Conservation (phyloP, 2,113 vertebrate species). For the Cettia cetti region DNA sequence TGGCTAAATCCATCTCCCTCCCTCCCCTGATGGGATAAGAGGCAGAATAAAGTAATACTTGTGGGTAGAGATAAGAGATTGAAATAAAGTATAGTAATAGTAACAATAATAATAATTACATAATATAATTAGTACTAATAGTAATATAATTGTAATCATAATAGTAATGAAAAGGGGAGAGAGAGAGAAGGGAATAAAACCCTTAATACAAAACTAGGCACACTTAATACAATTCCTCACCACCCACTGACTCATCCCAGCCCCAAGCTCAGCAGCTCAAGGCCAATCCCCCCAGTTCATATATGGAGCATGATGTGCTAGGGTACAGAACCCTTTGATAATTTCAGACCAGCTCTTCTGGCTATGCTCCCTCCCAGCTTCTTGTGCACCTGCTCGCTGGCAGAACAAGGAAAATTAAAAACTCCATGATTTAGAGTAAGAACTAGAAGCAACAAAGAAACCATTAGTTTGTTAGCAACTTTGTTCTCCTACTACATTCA, state of each 20-base stretch:
- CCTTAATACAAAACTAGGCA: background rate
- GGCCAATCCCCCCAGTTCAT: background rate
- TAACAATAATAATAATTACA: background rate
- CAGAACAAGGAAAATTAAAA: background rate
- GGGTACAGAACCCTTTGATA: background rate
- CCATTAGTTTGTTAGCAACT: background rate
- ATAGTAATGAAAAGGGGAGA: background rate
- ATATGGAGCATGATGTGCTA: background rate
- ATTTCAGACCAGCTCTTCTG: background rate
- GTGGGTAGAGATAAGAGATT: background rate
- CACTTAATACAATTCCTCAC: background rate
- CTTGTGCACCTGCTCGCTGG: background rate
- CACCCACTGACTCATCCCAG: background rate
- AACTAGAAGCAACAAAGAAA: background rate
- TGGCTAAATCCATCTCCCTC: background rate
- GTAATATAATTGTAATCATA: background rate
- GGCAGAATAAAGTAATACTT: background rate
- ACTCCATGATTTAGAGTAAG: background rate
- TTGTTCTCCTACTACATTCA: background rate
- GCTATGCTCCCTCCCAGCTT: background rate
- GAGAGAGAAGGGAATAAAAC: background rate
- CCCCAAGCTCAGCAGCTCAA: fast-evolving
- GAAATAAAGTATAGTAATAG: background rate
- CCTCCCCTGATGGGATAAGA: background rate
- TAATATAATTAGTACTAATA: background rate